Evolutionary conservation across 2,888 invertebrate species (phyloP), one percentile per base, ranked within the genome.

Genomic region (Chrysina gloriosa): DNA sequence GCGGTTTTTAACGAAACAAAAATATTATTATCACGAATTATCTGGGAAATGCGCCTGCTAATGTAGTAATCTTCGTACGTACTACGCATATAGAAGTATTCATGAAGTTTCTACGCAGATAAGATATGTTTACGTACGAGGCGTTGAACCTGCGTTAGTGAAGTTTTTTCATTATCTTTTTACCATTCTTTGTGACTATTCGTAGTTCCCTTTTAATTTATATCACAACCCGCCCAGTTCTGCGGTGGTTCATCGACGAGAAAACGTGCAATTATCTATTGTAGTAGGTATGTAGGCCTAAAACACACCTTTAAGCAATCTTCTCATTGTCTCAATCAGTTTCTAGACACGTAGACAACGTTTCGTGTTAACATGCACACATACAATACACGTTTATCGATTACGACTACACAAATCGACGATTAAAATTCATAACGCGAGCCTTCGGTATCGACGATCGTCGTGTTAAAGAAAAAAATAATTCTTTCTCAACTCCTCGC

Each of bases 361-460:
- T 74, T 72, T 69, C 70, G 67, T 73, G 74, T 73, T 72, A 73
- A 72, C 72, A 69, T 68, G 67, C 58, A 58, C 69, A 72, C 73
- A 70, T 71, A 72, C n/a, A n/a, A n/a, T 31, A 19, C 6, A 16
- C 31, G 11, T 52, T 19, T 54, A 47, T 45, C 21, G 52, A 54
- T 54, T 54, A 73, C 65, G 29, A 4, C 67, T 63, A 71, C 72
- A 70, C 50, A 65, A 71, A 74, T 39, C 68, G 39, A 56, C 68
- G 65, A 73, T 73, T 73, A 72, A 64, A 68, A 70, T 72, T 56
- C 70, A 65, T 61, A 61, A 29, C 54, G 23, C 19, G n/a, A n/a
- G 29, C 29, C 4, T 29, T 7, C 29, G 7, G 29, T n/a, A n/a
- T n/a, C n/a, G n/a, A n/a, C n/a, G n/a, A n/a, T n/a, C n/a, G n/a